Base-by-base conservation (phyloP, 2,888 invertebrate species). In the Heliconius cydno region DNA sequence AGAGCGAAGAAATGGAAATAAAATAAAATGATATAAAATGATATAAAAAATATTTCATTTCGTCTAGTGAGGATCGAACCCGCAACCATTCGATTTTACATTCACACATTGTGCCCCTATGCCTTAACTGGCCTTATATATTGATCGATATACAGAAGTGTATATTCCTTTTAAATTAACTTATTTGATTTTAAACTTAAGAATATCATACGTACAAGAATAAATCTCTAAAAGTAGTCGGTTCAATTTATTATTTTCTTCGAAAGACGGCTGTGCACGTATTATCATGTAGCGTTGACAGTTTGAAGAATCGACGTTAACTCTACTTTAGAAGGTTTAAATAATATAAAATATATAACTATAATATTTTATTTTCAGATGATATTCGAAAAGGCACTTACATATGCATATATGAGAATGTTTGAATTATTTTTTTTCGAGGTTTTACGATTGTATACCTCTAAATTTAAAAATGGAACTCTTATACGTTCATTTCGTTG, bases 221-320 rank as follows among this genome's bases (percentile, higher is more conserved):
- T 60, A n/a, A 60, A 60, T 60, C 60, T 60, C n/a, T 34, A 34
- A 4, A n/a, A 60, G 2, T 63, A 63, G 13, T 68, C 2, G 7
- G n/a, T 13, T 41, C 13, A n/a, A 41, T 68, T 68, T n/a, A 41
- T 41, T 68, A 68, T 25, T 41, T 41, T 68, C 13, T 38, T 38
- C 2, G 6, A 68, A 1, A 41, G 34, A 68, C n/a, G 30, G 34
- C 10, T 13, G 25, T 13, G 68, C 41, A 38, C 9, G 25, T 25
- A 68, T 41, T 68, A 68, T 6, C 13, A 68, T 38, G 38, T 38
- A 38, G 68, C 34, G n/a, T 19, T 68, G 68, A 68, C 68, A 68
- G 41, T 41, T 41, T n/a, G 41, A 68, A 68, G 68, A 41, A 41
- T 68, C 68, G 41, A 67, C 22, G 22, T 67, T 30, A 34, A 19